Evolutionary conservation across 2,888 invertebrate species (phyloP), one percentile per base, ranked within the genome.

Genomic region (Lasius platythorax): DNA sequence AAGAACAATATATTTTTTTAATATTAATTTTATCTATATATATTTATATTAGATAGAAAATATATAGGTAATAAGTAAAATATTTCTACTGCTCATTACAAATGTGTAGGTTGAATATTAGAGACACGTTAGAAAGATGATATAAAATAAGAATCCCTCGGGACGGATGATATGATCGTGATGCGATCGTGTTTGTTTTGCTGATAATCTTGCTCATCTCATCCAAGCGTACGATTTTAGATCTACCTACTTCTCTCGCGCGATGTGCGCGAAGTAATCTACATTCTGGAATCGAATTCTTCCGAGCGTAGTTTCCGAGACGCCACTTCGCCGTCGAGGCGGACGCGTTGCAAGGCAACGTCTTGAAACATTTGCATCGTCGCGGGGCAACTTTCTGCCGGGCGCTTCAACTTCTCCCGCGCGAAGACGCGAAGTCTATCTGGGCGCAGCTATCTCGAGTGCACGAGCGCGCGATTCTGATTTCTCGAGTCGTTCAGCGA

Each of bases 401-500:
- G 67, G 63, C 53, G 63, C 46, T 46, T 63, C 82, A 76, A 66
- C 58, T 75, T 67, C 82, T 68, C 46, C 50, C 56, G 63, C 61
- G 63, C 82, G 61, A 58, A 72, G 50, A 68, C 50, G 37, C 58
- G 12, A 50, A 50, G 76, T 64, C 50, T 73, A 75, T 64, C 79
- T 72, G 72, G 72, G 23, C 58, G 72, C 58, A 33, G 79, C 72
- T 61, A 79, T 79, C 79, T 79, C 79, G 58, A 37, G 33, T 63
- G 70, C 46, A n/a, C 30, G 33, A 33, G 67, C 68, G 56, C 46
- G 56, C 87, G 84, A 85, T 87, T 84, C 88, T 84, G 87, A 90
- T 90, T 85, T 86, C 73, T 63, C 85, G 61, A 61, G 73, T 61
- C 33, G 88, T 90, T 90, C 85, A 87, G 86, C 81, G 88, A 87